Base-by-base conservation (phyloP, 92 coral and sea anemone species). In the Umimayanthus chanpuru region DNA sequence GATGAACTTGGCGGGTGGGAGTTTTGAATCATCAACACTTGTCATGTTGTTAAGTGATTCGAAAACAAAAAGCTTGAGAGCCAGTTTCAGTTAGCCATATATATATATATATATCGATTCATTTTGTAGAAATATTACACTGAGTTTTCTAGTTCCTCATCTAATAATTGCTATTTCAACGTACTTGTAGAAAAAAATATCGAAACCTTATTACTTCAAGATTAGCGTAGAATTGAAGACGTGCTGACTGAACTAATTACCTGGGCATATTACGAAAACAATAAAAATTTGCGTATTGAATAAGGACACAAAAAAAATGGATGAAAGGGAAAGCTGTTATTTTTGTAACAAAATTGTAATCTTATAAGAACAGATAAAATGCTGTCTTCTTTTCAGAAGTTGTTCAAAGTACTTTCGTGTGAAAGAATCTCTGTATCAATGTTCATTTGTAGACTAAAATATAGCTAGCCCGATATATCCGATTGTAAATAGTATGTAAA, bases 351-450 rank as follows among this genome's bases (percentile, higher is more conserved):
- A 30, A 83, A 43, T 28, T 41, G 21, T 83, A 32, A 70, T 68
- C 41, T 40, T 83, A 41, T 36, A 68, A 47, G 41, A 36, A 7
- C 38, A 14, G 38, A 9, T 47, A n/a, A 78, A 78, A 78, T 65
- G 86, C 55, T 83, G 77, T 70, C 87, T 83, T 83, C 87, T 83
- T 83, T 67, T 68, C 25, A 83, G 87, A 83, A 83, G 87, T 72
- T 83, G 77, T 83, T 49, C 44, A 20, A 64, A 83, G 87, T 83
- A 83, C 87, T 83, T 83, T 83, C 87, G 41, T 83, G 43, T 68
- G 87, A 83, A 83, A 83, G 87, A 29, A 43, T 75, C 47, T n/a
- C 79, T 20, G 79, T 75, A 39, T 75, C 50, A 16, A 39, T 30
- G 43, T 73, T 61, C 26, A 61, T 18, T 21, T 56, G 71, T 56